These are phyloP conservation scores for Oscheius myriophilus DNA, from an alignment of 2,888 invertebrate species.

Conservation along the genomic window DNA sequence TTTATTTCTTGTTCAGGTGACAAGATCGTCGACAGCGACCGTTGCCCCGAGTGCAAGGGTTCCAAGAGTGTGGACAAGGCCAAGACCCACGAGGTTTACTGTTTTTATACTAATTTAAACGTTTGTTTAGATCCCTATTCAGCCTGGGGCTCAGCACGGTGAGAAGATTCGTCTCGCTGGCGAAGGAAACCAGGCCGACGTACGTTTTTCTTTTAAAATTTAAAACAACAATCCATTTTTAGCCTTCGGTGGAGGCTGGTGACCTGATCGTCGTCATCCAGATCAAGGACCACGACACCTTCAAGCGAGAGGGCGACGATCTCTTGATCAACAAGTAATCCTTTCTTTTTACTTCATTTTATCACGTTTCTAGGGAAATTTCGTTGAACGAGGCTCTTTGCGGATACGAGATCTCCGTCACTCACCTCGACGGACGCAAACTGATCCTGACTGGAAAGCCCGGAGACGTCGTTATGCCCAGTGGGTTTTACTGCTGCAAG, in stretches of 20 bases:
- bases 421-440: conserved; percentile 88
- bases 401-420: conserved; percentile 85
- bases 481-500: conserved; percentile 74
- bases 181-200: conserved; percentile 84
- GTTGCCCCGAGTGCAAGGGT: conserved; percentile 16
- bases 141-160: conserved; percentile 87
- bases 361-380: conserved; percentile 75
- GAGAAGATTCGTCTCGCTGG: conserved; percentile 86
- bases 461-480: conserved; percentile 86
- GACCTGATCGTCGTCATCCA: conserved; percentile 88
- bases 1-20: conserved; percentile 8
- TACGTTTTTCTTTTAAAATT: conserved; percentile 56
- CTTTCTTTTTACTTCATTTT: too few species aligned
- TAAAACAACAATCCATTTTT: conserved; percentile 65
- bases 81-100: conserved; percentile 22
- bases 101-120: background rate
- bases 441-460: conserved; percentile 82
- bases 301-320: conserved; percentile 82
- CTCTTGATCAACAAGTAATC: conserved; percentile 77
- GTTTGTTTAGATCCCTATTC: conserved; percentile 76
- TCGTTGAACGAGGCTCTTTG: conserved; percentile 88
- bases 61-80: conserved; percentile 11
- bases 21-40: conserved; percentile 19
- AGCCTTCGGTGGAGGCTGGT: conserved; percentile 85
- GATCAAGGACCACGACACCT: conserved; percentile 82